These are phyloP conservation scores for Drosophila melanosoma DNA, from an alignment of 2,888 invertebrate genomes.

Conservation along the genomic window DNA sequence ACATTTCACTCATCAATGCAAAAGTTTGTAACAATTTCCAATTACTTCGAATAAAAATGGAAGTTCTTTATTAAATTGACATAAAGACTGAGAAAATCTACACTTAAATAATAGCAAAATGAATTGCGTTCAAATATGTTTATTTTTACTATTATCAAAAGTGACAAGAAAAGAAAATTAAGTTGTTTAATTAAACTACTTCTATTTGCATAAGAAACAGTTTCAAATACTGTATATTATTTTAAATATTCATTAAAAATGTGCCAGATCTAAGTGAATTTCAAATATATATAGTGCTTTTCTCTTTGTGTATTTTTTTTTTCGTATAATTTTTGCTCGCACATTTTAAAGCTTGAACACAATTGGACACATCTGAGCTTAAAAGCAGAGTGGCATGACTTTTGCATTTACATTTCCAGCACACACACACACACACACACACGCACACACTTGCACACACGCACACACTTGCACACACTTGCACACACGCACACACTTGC, in stretches of 20 bases:
- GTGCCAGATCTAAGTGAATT: constrained; percentile 8
- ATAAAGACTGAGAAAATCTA: not conserved
- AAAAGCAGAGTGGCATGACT: constrained; percentile 56
- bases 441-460: constrained; percentile 10
- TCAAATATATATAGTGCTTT: constrained; percentile 20
- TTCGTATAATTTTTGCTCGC: constrained; percentile 48
- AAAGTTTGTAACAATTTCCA: not conserved
- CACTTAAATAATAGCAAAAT: not conserved
- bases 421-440: constrained; percentile 13
- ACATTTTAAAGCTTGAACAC: constrained; percentile 77
- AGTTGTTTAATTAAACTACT: not conserved
- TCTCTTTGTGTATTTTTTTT: constrained; percentile 15
- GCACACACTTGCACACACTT: constrained; percentile 8
- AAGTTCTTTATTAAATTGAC: not conserved
- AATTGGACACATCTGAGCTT: constrained; percentile 59
- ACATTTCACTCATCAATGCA: not conserved
- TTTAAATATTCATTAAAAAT: not conserved
- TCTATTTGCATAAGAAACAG: not conserved
- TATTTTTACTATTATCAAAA: not conserved
- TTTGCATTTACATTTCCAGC: constrained; percentile 70
- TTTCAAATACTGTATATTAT: not conserved
- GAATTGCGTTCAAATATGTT: not conserved
- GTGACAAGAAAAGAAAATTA: not conserved
- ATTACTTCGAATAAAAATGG: not conserved
- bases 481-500: constrained; percentile 15